Evolutionary conservation across 2,888 invertebrate species (phyloP).

Genomic region (Rhagonycha fulva): DNA sequence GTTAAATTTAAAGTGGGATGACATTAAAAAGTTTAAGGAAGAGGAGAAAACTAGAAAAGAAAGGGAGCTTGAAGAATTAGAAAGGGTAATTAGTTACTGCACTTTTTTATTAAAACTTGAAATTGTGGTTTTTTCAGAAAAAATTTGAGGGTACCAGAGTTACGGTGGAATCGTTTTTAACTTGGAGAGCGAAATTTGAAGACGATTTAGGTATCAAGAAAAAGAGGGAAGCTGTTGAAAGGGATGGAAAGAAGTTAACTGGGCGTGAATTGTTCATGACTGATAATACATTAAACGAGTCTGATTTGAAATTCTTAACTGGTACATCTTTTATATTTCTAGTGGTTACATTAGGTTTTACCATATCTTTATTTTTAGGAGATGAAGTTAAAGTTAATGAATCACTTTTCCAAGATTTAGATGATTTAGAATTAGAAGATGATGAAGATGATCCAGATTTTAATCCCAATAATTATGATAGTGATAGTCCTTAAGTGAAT

Average conservation of each 20-base stretch:
- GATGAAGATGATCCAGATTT: constrained; percentile 69
- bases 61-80: constrained; percentile 84
- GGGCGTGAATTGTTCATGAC: constrained; percentile 92
- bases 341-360: not conserved
- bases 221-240: constrained; percentile 70
- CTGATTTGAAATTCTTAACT: constrained; percentile 93
- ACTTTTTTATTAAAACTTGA: not conserved
- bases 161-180: constrained; percentile 92
- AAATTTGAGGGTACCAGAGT: constrained; percentile 95
- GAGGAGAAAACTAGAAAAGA: constrained; percentile 70
- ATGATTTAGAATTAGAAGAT: constrained; percentile 77
- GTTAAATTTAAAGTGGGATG: constrained; percentile 84
- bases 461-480: constrained; percentile 53
- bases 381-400: constrained; percentile 91
- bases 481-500: constrained; percentile 35
- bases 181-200: constrained; percentile 94
- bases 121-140: constrained; percentile 64
- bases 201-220: constrained; percentile 80
- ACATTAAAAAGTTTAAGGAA: constrained; percentile 71
- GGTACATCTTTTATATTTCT: constrained; percentile 56
- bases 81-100: constrained; percentile 64
- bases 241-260: constrained; percentile 82
- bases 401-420: constrained; percentile 87
- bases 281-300: constrained; percentile 92
- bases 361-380: constrained; percentile 54